Percentiles rank a stretch among this genome's conserved stretches.
phyloP scores from a whole-genome alignment of 2,113 vertebrate genomes.

The Climacteris rufus region DNA sequence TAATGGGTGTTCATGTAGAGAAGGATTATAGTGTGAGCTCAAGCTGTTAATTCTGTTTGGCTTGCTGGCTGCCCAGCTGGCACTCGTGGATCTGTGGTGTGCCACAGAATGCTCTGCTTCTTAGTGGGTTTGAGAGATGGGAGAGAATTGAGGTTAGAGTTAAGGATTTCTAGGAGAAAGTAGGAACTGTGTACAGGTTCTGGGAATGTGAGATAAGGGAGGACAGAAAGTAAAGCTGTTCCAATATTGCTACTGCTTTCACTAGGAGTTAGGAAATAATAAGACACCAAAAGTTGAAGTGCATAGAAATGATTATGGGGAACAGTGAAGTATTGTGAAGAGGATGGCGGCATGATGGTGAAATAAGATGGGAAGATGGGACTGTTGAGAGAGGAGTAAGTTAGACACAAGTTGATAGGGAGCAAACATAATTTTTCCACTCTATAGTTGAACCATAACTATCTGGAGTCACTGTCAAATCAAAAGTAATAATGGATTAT shows the following conservation, averaged over 20 bases:
- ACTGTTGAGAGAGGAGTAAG: neutral
- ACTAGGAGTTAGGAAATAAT: neutral
- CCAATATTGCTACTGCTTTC: neutral
- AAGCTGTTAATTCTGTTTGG: neutral
- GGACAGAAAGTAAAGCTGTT: neutral
- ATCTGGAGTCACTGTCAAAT: neutral
- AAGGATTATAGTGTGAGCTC: neutral
- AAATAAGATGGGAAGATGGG: neutral
- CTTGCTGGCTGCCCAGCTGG: neutral
- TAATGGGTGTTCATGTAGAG: neutral
- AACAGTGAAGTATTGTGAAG: neutral
- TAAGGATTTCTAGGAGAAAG: neutral
- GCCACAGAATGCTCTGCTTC: neutral
- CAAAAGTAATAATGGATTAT: neutral
- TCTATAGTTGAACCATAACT: neutral
- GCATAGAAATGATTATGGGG: neutral
- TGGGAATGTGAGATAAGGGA: neutral
- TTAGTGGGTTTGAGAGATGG: neutral
- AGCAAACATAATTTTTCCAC: neutral
- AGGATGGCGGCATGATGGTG: neutral
- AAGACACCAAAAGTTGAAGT: neutral
- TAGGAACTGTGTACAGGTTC: neutral
- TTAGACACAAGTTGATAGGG: neutral
- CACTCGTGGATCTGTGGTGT: neutral
- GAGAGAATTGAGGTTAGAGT: neutral